A percentile compares a stretch with the other conserved stretches of the same genome.
These are phyloP conservation scores for Gymnobelideus leadbeateri DNA, from an alignment of 2,113 vertebrate genomes.

Conservation along the genomic window DNA sequence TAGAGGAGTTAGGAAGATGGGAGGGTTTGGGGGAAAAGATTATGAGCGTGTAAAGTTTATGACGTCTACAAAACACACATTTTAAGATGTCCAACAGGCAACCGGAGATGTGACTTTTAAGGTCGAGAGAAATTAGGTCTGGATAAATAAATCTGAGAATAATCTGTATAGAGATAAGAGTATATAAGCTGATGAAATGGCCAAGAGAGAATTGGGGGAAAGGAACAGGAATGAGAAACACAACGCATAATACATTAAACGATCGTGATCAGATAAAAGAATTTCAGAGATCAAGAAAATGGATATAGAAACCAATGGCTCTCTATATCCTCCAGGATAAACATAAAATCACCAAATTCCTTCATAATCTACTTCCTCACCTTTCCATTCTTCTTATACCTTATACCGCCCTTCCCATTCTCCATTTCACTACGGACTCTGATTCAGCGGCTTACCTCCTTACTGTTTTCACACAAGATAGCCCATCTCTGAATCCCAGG, in stretches of 20 bases:
- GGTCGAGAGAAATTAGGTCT: background rate
- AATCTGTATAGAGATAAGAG: background rate
- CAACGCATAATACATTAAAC: background rate
- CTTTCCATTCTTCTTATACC: background rate
- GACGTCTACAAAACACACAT: background rate
- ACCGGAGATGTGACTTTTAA: background rate
- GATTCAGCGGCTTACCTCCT: background rate
- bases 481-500: background rate
- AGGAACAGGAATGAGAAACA: background rate
- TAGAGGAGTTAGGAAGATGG: background rate
- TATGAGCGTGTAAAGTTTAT: background rate
- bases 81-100: background rate
- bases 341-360: background rate
- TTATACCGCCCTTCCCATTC: no score
- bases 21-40: background rate
- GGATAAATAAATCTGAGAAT: background rate
- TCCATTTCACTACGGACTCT: no score
- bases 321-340: background rate
- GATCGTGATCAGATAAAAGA: background rate
- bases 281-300: background rate
- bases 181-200: background rate
- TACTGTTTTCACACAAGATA: background rate
- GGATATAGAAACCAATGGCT: background rate
- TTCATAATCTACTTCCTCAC: background rate
- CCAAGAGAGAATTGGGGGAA: background rate